phyloP scores from a whole-genome alignment of 2,888 invertebrate species.

The Drosophila mayaguana region DNA sequence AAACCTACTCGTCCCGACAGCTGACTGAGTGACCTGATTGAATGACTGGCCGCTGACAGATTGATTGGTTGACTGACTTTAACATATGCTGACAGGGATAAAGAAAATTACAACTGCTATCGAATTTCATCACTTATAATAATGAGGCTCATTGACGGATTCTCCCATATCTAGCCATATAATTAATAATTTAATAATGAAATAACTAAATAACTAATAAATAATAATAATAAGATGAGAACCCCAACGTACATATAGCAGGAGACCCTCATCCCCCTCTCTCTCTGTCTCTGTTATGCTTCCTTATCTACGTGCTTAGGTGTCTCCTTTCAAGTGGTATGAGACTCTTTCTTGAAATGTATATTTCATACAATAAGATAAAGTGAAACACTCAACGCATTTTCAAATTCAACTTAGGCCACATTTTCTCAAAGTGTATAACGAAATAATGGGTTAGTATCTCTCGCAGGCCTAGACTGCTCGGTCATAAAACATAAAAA shows the following conservation, averaged over 20 bases:
- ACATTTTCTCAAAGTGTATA: no score
- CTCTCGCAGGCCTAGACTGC: background rate
- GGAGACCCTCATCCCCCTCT: background rate
- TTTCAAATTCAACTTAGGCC: no score
- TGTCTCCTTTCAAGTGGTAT: constrained; percentile 37
- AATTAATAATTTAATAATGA: no score
- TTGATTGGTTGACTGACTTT: background rate
- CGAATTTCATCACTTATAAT: background rate
- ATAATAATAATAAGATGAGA: no score
- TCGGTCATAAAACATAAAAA: background rate
- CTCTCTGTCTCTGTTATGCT: constrained; percentile 9
- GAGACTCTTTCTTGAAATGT: constrained; percentile 21
- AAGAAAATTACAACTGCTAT: background rate
- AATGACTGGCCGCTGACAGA: constrained; percentile 2
- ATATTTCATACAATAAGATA: no score
- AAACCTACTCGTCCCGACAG: background rate
- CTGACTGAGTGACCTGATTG: background rate
- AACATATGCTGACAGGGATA: background rate
- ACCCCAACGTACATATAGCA: constrained; percentile 6
- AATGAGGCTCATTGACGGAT: background rate
- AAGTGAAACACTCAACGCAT: no score
- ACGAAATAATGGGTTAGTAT: background rate
- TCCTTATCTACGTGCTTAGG: constrained; percentile 34
- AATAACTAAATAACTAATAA: no score
- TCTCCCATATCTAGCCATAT: background rate